Evolutionary conservation across 2,797 vertebrate species (phyloP), one percentile per base, ranked within the genome.

Genomic region (Rachycentron canadum): DNA sequence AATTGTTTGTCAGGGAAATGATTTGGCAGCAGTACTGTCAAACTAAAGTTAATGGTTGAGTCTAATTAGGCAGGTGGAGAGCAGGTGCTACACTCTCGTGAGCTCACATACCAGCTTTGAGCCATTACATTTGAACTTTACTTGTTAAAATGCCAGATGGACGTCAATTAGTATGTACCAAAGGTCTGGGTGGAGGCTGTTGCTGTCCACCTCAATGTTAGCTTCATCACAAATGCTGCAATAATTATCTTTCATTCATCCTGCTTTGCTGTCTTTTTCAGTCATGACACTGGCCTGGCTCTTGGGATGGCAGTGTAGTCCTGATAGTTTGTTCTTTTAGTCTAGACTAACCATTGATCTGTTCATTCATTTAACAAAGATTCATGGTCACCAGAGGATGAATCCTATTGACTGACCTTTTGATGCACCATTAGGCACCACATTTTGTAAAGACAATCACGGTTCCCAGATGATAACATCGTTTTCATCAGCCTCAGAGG

Each of bases 81-180:
- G 58, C 77, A 64, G 59, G 53, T 78, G 69, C 73, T 60, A 64
- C 66, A 62, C 67, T 55, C 73, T 81, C 75, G 68, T 75, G 62
- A 49, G 67, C 52, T 60, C 63, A 66, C 38, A 43, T 41, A 43
- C 38, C 11, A 12, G 41, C 70, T 26, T 49, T 25, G 41, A 66
- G 70, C 61, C 73, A 21, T 79, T 76, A 82, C 76, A 65, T 79
- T 62, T 80, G 79, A 81, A 75, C 75, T 59, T 43, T 62, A 28
- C 69, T 73, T 74, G 81, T 84, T 77, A 65, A 77, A 73, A 79
- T 71, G 79, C 79, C 76, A 84, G 76, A 77, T 61, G 45, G 72
- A 75, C 47, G 56, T 86, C 81, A 86, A 65, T 79, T 84, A 81
- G 73, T 60, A 69, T 64, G 60, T 63, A 69, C 43, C 57, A 73